phyloP scores from a whole-genome alignment of 2,113 vertebrate species.

The Hiodon alosoides region DNA sequence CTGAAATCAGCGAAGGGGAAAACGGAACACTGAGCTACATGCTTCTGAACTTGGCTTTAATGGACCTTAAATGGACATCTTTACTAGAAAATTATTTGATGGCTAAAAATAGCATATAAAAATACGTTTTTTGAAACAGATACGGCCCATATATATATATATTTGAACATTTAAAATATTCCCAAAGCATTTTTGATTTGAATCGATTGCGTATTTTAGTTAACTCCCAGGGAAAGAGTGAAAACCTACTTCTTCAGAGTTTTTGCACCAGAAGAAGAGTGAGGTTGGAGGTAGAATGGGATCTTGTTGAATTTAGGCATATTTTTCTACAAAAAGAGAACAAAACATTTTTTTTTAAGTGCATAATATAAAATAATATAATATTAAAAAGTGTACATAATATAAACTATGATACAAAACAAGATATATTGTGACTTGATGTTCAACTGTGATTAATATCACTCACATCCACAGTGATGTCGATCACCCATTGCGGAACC shows the following conservation, averaged over 20 bases:
- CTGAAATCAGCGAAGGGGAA: constrained; percentile 59
- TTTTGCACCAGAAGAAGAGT: constrained; percentile 79
- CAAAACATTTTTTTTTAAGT: background rate
- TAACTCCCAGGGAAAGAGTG: background rate
- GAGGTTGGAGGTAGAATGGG: constrained; percentile 84
- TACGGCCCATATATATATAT: too few relatives aligned
- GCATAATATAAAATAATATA: background rate
- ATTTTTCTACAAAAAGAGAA: constrained; percentile 70
- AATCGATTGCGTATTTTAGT: background rate
- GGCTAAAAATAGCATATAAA: too few relatives aligned
- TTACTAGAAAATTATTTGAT: too few relatives aligned
- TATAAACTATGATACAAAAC: too few relatives aligned
- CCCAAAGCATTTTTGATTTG: background rate
- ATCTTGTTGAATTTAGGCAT: constrained; percentile 88
- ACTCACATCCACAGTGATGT: constrained; percentile 98
- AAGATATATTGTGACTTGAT: too few relatives aligned
- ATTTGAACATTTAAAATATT: too few relatives aligned
- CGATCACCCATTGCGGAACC: constrained; percentile 96
- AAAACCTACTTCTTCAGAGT: constrained; percentile 75
- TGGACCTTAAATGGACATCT: too few relatives aligned
- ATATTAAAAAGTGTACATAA: too few relatives aligned
- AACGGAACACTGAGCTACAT: background rate
- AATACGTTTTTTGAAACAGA: background rate
- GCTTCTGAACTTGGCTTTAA: too few relatives aligned
- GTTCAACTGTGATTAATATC: background rate